These are phyloP conservation scores for Diadumene lineata DNA, from an alignment of 92 coral and sea anemone species.

Conservation along the genomic window DNA sequence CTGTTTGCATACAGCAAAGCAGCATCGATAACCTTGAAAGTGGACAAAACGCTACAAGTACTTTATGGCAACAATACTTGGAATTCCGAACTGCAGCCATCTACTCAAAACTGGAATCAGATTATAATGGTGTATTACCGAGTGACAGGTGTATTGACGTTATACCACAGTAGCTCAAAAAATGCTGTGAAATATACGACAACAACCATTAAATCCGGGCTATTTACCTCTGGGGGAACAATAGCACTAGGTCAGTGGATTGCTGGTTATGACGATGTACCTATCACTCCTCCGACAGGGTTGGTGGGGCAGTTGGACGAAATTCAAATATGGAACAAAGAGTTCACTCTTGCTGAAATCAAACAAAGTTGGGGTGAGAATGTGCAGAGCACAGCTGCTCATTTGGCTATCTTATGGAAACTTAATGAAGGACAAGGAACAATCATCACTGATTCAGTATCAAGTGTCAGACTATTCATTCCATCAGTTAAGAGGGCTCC, in stretches of 20 bases:
- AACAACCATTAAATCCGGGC: slow-evolving; percentile 18
- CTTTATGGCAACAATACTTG: slow-evolving; percentile 29
- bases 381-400: slow-evolving; percentile 42
- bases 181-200: slow-evolving; percentile 33
- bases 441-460: slow-evolving; percentile 36
- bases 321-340: slow-evolving; percentile 63
- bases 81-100: slow-evolving; percentile 35
- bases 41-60: slow-evolving; percentile 24
- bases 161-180: slow-evolving; percentile 31
- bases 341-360: slow-evolving; percentile 38
- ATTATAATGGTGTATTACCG: slow-evolving; percentile 55
- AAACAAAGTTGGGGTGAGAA: slow-evolving; percentile 45
- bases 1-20: slow-evolving; percentile 59
- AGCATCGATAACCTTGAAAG: slow-evolving; percentile 26
- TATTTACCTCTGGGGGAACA: slow-evolving; percentile 46
- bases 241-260: slow-evolving; percentile 68
- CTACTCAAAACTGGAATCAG: slow-evolving; percentile 47
- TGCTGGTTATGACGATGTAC: slow-evolving; percentile 47
- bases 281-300: slow-evolving; percentile 29
- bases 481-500: slow-evolving; percentile 37
- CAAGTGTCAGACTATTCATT: slow-evolving; percentile 49
- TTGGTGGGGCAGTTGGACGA: slow-evolving; percentile 62
- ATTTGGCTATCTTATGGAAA: slow-evolving; percentile 61
- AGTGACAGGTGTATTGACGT: slow-evolving; percentile 40
- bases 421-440: slow-evolving; percentile 61